phyloP scores from a whole-genome alignment of 2,113 vertebrate species.

The Notiomystis cincta region DNA sequence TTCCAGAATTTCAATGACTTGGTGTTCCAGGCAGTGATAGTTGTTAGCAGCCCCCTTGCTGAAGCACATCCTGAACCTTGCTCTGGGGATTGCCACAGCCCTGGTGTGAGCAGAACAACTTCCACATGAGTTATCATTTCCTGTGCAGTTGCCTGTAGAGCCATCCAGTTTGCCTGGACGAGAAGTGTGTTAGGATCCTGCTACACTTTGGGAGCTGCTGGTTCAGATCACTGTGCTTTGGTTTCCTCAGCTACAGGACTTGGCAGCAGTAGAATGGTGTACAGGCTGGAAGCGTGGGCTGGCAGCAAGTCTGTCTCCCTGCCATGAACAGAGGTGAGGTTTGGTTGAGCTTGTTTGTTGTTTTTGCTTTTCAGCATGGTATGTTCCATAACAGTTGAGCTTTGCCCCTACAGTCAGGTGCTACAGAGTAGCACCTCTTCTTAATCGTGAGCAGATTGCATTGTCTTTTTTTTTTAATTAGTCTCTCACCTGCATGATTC shows the following conservation, averaged over 20 bases:
- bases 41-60: neutral
- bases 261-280: neutral
- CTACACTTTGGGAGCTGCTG: neutral
- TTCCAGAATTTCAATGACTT: neutral
- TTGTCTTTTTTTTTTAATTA: neutral
- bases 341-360: neutral
- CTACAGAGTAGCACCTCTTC: neutral
- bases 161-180: neutral
- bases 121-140: accelerated
- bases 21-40: neutral
- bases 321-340: neutral
- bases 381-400: neutral
- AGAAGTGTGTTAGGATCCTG: neutral
- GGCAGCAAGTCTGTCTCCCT: neutral
- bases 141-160: neutral
- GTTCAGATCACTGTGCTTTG: neutral
- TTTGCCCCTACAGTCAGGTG: neutral
- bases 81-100: neutral
- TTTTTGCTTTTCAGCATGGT: neutral
- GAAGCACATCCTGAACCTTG: neutral
- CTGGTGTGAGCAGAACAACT: neutral
- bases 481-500: neutral
- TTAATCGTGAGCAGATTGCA: neutral
- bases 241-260: neutral
- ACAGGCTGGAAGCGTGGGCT: neutral